These are phyloP conservation scores for Drosophila picticornis DNA, from an alignment of 2,888 invertebrate genomes.

Conservation along the genomic window DNA sequence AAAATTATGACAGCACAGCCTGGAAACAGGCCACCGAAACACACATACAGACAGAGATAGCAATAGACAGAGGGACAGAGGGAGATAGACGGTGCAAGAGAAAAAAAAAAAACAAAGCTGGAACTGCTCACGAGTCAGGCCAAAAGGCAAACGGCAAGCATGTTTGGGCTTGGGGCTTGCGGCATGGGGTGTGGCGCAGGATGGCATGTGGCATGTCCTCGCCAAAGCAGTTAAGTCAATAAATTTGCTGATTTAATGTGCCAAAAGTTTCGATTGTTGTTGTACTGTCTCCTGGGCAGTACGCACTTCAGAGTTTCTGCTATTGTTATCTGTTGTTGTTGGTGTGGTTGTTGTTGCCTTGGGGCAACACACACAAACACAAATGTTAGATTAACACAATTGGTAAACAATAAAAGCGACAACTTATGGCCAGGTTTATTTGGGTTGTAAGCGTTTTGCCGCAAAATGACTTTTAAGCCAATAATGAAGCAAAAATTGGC, in stretches of 20 bases:
- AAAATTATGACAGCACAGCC: slow-evolving; percentile 82
- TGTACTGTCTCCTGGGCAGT: slow-evolving; percentile 41
- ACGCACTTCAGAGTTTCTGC: slow-evolving; percentile 43
- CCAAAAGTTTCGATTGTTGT: slow-evolving; percentile 81
- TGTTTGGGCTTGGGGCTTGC: slow-evolving; percentile 2
- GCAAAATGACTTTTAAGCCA: slow-evolving; percentile 10
- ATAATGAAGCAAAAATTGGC: slow-evolving; percentile 1
- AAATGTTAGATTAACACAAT: slow-evolving; percentile 79
- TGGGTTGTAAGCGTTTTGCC: slow-evolving; percentile 53
- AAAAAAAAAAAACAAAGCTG: slow-evolving; percentile 6
- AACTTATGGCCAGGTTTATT: slow-evolving; percentile 58
- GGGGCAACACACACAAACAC: slow-evolving; percentile 41
- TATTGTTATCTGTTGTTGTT: slow-evolving; percentile 43
- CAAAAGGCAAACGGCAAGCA: slow-evolving; percentile 68
- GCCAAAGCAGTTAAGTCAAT: slow-evolving; percentile 79
- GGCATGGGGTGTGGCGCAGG: slow-evolving; percentile 44
- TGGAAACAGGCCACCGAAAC: slow-evolving; percentile 54
- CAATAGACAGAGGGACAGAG: background rate
- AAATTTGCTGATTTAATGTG: slow-evolving; percentile 82
- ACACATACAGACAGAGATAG: slow-evolving; percentile 2
- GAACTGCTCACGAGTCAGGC: slow-evolving; percentile 38
- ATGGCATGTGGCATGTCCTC: slow-evolving; percentile 59
- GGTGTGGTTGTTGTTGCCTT: slow-evolving; percentile 27
- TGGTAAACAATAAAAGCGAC: slow-evolving; percentile 77
- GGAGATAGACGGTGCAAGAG: slow-evolving; percentile 15